phyloP scores from a whole-genome alignment of 1,140 invertebrate genomes.

The Melitaea cinxia region DNA sequence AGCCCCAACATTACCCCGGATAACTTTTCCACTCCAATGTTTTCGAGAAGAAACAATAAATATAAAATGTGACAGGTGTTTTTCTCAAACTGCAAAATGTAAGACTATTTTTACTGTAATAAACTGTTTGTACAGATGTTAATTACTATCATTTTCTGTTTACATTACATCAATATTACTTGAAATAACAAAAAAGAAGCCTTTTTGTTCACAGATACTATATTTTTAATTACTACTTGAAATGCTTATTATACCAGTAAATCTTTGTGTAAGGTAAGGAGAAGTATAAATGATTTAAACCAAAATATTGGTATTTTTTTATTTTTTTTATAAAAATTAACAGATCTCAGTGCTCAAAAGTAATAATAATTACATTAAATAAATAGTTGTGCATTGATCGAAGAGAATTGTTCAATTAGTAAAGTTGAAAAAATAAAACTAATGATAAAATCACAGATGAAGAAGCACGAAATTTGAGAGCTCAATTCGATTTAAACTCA shows the following conservation, averaged over 20 bases:
- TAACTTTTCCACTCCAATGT: constrained; percentile 68
- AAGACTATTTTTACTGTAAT: constrained; percentile 24
- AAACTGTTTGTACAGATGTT: background rate
- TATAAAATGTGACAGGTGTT: constrained; percentile 65
- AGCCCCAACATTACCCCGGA: constrained; percentile 65
- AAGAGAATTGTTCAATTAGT: constrained; percentile 67
- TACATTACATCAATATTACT: background rate
- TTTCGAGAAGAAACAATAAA: constrained; percentile 57
- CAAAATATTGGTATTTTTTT: constrained; percentile 47
- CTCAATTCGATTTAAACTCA: constrained; percentile 40
- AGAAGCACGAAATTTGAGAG: constrained; percentile 71
- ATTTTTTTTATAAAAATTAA: constrained; percentile 74
- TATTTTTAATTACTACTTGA: no score
- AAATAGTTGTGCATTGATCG: constrained; percentile 77
- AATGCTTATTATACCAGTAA: no score
- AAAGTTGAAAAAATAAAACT: constrained; percentile 60
- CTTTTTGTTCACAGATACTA: no score
- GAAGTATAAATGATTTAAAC: constrained; percentile 1
- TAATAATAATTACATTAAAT: constrained; percentile 76
- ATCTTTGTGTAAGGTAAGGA: background rate
- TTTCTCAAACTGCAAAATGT: constrained; percentile 38
- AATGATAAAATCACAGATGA: constrained; percentile 77
- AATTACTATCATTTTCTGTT: background rate
- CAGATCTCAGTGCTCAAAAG: constrained; percentile 78
- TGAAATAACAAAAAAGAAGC: background rate